phyloP scores from a whole-genome alignment of 2,797 vertebrate genomes.

The Malurus splendens region DNA sequence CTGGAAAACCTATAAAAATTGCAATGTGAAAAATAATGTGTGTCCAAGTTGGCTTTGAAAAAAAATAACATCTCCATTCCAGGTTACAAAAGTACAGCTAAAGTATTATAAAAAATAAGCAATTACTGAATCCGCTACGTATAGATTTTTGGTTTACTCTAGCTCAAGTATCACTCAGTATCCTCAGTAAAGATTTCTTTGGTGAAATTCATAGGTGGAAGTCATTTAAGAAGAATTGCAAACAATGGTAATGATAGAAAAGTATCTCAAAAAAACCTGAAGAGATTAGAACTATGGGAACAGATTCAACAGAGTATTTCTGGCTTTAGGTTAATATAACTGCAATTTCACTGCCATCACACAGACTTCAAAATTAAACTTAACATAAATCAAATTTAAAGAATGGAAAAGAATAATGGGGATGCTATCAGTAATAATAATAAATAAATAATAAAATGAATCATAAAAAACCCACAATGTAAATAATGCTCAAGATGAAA shows the following conservation, averaged over 20 bases:
- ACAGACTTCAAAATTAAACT: not conserved
- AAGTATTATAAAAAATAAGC: not conserved
- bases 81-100: not conserved
- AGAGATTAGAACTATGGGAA: not conserved
- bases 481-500: not conserved
- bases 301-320: not conserved
- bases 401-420: not conserved
- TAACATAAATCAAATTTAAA: not conserved
- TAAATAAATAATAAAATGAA: not conserved
- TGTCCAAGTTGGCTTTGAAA: not conserved
- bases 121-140: not conserved
- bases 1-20: not conserved
- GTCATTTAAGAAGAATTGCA: not conserved
- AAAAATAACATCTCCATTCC: not conserved
- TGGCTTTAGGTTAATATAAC: not conserved
- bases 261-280: not conserved
- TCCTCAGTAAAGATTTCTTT: not conserved
- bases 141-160: not conserved
- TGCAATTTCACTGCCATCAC: not conserved
- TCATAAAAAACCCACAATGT: not conserved
- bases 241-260: not conserved
- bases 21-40: not conserved
- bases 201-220: not conserved
- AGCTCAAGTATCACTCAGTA: not conserved
- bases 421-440: not conserved